Conservation (phyloP, 1,140 invertebrate genomes). For the Eriocheir sinensis region DNA sequence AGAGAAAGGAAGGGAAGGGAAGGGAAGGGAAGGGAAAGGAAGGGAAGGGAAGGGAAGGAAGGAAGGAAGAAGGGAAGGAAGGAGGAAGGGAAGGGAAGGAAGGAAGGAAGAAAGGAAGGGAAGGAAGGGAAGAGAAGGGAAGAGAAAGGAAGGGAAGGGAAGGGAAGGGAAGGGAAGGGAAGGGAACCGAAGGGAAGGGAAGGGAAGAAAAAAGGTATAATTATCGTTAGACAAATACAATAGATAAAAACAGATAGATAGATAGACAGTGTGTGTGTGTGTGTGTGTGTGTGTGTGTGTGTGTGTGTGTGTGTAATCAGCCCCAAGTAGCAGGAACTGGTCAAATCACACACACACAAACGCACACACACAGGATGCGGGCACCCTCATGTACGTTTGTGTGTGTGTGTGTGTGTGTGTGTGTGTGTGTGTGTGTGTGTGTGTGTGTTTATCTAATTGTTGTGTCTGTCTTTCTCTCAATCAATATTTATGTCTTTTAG, state of each 20-base stretch:
- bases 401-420: neutral
- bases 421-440: neutral
- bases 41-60: no score
- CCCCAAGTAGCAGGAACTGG: neutral
- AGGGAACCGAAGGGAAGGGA: no score
- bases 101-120: no score
- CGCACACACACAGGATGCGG: neutral
- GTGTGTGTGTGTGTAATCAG: neutral
- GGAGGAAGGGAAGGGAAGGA: no score
- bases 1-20: no score
- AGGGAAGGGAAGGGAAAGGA: no score
- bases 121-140: no score
- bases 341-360: neutral
- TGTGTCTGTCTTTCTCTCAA: neutral
- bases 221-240: no score
- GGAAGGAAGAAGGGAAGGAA: no score
- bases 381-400: neutral
- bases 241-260: neutral
- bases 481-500: neutral
- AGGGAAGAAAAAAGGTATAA: no score
- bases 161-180: no score
- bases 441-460: neutral
- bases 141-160: no score
- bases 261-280: neutral
- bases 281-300: neutral